A percentile compares a stretch with the other conserved stretches of the same genome.
Evolutionary conservation across 2,888 invertebrate genomes (phyloP).

Genomic region (Alviniconcha strummeri): DNA sequence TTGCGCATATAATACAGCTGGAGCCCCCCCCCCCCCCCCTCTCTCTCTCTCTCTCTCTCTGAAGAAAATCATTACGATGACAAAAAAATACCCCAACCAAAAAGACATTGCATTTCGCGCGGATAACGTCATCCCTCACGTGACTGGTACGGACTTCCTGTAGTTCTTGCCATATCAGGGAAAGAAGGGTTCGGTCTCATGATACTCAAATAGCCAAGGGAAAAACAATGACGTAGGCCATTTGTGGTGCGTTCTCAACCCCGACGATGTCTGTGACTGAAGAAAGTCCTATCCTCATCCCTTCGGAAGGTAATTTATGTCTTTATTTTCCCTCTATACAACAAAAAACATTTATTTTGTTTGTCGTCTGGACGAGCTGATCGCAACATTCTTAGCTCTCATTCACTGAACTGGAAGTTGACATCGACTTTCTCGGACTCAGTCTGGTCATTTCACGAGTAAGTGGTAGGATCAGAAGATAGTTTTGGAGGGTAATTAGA

Average conservation of each 20-base stretch:
- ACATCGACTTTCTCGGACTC: not conserved
- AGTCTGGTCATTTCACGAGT: not conserved
- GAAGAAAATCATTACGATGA: not conserved
- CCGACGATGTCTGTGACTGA: constrained; percentile 30
- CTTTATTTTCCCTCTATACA: not conserved
- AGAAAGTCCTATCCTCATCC: constrained; percentile 27
- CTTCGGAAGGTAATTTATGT: constrained; percentile 24
- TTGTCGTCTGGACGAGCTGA: not conserved
- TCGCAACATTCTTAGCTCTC: constrained; percentile 5
- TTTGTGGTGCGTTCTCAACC: constrained; percentile 3
- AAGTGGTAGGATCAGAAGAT: no score
- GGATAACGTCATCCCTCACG: constrained; percentile 17
- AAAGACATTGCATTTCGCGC: constrained; percentile 29
- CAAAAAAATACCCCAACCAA: not conserved
- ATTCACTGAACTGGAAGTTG: constrained; percentile 26
- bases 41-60: not conserved
- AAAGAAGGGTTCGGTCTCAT: constrained; percentile 16
- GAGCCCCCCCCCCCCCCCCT: no score
- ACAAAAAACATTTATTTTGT: not conserved
- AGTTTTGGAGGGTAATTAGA: no score
- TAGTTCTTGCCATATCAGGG: constrained; percentile 27
- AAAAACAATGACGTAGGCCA: constrained; percentile 31
- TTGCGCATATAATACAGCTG: no score
- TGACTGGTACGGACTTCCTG: constrained; percentile 26
- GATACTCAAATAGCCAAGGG: constrained; percentile 14